These are phyloP conservation scores for Myotis vivesi DNA, from an alignment of 2,797 vertebrate species.

Conservation along the genomic window DNA sequence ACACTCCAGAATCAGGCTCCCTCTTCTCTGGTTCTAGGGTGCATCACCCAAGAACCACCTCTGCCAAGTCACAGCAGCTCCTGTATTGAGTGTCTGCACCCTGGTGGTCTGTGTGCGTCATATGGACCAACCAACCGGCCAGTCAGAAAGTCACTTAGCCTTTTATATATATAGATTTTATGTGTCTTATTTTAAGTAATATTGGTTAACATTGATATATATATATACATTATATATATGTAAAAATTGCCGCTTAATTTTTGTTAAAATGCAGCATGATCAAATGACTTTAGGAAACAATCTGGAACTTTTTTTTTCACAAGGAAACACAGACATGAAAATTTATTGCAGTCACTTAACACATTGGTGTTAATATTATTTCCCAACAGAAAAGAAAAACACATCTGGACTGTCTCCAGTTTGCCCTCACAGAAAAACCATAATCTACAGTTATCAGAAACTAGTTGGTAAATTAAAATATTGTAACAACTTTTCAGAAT, in stretches of 20 bases:
- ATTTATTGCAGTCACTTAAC: constrained; percentile 72
- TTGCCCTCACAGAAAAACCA: constrained; percentile 32
- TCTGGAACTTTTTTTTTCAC: not conserved
- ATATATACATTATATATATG: not conserved
- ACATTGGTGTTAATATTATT: constrained; percentile 66
- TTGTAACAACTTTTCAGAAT: constrained; percentile 26
- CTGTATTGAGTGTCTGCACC: no score
- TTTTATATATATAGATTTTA: not conserved
- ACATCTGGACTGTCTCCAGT: not conserved
- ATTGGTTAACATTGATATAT: not conserved
- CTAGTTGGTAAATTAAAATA: constrained; percentile 22
- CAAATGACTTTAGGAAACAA: not conserved
- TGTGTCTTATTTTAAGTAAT: not conserved
- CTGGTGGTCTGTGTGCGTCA: no score
- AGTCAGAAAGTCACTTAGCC: no score
- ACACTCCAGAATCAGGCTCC: no score
- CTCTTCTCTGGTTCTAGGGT: no score
- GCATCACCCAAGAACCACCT: no score
- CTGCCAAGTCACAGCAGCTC: no score
- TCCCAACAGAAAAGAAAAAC: constrained; percentile 64
- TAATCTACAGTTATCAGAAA: constrained; percentile 33
- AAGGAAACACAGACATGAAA: constrained; percentile 68
- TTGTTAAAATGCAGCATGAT: not conserved
- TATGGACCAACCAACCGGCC: no score
- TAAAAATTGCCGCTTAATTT: not conserved